phyloP scores from a whole-genome alignment of 2,888 invertebrate genomes.

The Apodemia hepburni region DNA sequence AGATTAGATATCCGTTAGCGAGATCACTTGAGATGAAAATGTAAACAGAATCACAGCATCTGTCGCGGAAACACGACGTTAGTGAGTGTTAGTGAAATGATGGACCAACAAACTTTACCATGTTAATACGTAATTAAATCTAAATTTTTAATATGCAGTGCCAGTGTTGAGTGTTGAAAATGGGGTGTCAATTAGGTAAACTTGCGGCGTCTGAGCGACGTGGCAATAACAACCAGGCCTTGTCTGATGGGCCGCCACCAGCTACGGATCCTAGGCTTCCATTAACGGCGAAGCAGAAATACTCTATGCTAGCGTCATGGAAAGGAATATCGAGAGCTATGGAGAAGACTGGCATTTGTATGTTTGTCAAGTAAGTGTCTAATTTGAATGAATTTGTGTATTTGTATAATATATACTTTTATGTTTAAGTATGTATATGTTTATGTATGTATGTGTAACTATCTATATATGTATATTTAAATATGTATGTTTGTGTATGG shows the following conservation, averaged over 20 bases:
- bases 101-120: conserved; percentile 22
- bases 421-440: too few relatives aligned
- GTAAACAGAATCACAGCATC: conserved; percentile 22
- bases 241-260: conserved; percentile 82
- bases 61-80: background rate
- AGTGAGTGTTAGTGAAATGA: background rate
- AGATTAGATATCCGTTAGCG: conserved; percentile 40
- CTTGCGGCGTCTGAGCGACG: conserved; percentile 81
- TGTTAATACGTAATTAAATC: conserved; percentile 19
- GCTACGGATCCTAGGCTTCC: conserved; percentile 89
- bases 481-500: too few relatives aligned
- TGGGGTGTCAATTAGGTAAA: conserved; percentile 91
- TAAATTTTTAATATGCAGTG: conserved; percentile 24
- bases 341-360: conserved; percentile 93
- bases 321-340: conserved; percentile 94
- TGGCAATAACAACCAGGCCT: conserved; percentile 53
- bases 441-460: too few relatives aligned
- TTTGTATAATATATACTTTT: too few relatives aligned
- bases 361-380: conserved; percentile 93
- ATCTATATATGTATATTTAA: too few relatives aligned
- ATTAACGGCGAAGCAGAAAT: conserved; percentile 92
- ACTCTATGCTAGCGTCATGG: conserved; percentile 94
- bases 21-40: conserved; percentile 26
- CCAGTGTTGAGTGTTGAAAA: conserved; percentile 32
- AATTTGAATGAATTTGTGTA: too few relatives aligned